Base-by-base conservation (phyloP, 2,797 vertebrate genomes). In the Siniperca undulata region DNA sequence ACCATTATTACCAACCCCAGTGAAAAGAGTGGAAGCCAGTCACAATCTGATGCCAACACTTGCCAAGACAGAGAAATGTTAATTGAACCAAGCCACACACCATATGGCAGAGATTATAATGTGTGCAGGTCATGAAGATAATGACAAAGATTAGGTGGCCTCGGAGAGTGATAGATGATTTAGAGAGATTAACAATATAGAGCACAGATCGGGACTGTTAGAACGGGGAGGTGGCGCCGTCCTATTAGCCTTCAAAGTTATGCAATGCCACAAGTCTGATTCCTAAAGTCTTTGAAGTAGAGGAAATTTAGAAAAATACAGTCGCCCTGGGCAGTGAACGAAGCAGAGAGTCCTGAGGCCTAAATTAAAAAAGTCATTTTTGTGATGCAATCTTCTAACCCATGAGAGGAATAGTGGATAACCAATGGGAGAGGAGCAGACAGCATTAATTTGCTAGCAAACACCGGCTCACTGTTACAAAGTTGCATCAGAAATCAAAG, bases 91-190 rank as follows among this genome's bases (percentile, higher is more conserved):
- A 65, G 88, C 82, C 82, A 61, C 84, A 52, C 86, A 91, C 94
- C 96, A 97, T 96, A 97, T 96, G 96, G 95, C 88, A 71, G 59
- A 89, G 95, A 94, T 97, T 95, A 96, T 64, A 73, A 84, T 82
- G 87, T 90, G 89, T 88, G 86, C 22, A 83, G 86, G 85, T 94
- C 91, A 91, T 91, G 89, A 78, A 75, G 87, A 89, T 90, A 95
- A 91, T 87, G 86, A 88, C 86, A 89, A 87, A 91, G 93, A 96
- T 95, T 94, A 95, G 86, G 88, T 85, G 83, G 78, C 83, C 88
- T 85, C 56, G 11, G 89, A 93, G 80, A 87, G 80, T 71, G 85
- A 91, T 89, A 92, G 92, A 92, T 93, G 88, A 94, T 94, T 94
- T 88, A 88, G 81, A 80, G 79, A 90, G 94, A 95, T 95, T 95